Conservation (phyloP, 2,888 invertebrate genomes). For the Ceraclea dissimilis region DNA sequence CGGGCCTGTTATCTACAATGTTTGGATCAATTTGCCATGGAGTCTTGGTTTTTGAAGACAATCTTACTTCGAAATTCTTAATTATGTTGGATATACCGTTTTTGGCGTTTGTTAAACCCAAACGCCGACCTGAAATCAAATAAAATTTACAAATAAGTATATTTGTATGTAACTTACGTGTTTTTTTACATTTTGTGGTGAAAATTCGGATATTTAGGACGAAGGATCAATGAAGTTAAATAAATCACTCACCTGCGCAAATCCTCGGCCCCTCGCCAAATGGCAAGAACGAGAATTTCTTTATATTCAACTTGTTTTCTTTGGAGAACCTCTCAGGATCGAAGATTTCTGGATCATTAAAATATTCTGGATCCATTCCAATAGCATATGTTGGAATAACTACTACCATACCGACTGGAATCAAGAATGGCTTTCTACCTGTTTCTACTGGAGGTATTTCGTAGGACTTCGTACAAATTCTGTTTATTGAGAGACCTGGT, state of each 20-base stretch:
- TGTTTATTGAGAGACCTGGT: conserved; percentile 7
- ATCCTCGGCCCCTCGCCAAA: conserved; percentile 37
- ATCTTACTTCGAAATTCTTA: conserved; percentile 9
- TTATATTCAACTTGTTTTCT: conserved; percentile 29
- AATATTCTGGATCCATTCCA: conserved; percentile 42
- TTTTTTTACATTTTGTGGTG: too few species aligned
- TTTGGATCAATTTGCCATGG: conserved; percentile 7
- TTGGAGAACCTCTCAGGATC: conserved; percentile 44
- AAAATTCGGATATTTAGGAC: too few species aligned
- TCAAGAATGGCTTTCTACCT: conserved; percentile 9
- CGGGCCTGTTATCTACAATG: neutral
- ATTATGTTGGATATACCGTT: neutral
- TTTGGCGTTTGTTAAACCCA: conserved; percentile 7
- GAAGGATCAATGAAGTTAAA: too few species aligned
- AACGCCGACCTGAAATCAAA: conserved; percentile 8
- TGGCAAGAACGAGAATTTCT: conserved; percentile 33
- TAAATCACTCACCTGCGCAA: conserved; percentile 35
- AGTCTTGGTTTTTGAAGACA: conserved; percentile 11
- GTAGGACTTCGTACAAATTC: conserved; percentile 11
- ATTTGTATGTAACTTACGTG: too few species aligned
- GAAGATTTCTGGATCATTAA: conserved; percentile 42
- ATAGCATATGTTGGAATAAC: conserved; percentile 35
- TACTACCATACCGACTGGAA: conserved; percentile 27
- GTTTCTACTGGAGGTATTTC: conserved; percentile 4
- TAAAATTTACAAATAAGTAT: neutral